Base-by-base conservation (phyloP, 2,113 vertebrate species). In the Gopherus evgoodei region DNA sequence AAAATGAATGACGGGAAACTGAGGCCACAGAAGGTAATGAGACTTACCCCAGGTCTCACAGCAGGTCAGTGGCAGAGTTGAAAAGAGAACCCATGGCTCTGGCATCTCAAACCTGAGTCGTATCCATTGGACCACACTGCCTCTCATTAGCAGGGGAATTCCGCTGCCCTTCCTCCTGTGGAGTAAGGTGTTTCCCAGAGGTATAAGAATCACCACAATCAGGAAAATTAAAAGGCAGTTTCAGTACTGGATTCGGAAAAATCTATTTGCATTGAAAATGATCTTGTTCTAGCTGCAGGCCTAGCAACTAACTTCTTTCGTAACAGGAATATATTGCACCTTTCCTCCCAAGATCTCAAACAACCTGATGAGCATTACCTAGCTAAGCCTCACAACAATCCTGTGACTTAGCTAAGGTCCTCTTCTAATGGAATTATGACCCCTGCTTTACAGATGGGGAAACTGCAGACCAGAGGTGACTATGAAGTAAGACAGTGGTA, bases 211-310 rank as follows among this genome's bases (percentile, higher is more conserved):
- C 59, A 16, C 31, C 3, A 7, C 14, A 65, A 94, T 1, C 17
- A 29, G 81, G 52, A 91, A 90, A 91, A 91, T 8, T 2, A 95
- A 91, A 96, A 90, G 21, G 1, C 4, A 83, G 80, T 79, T 87
- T 85, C 53, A 72, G 6, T 42, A 62, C 24, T n/a, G 54, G 6
- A 89, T 0, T 10, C 5, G 81, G 72, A 54, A 87, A 87, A 93
- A 89, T 25, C 31, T 8, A 65, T 3, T 24, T 3, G 42, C 38
- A 79, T 80, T 81, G n/a, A 91, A 49, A 78, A 81, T 59, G 50
- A 12, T 50, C 75, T 59, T 59, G n/a, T 69, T 93, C 57, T 47
- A 93, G 65, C 75, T 92, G 65, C 22, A 93, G 54, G 81, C 31
- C 38, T 6, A 72, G 24, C 81, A 42, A 88, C 12, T 75, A 84